Base-by-base conservation (phyloP, 2,113 vertebrate species). In the Athene noctua region DNA sequence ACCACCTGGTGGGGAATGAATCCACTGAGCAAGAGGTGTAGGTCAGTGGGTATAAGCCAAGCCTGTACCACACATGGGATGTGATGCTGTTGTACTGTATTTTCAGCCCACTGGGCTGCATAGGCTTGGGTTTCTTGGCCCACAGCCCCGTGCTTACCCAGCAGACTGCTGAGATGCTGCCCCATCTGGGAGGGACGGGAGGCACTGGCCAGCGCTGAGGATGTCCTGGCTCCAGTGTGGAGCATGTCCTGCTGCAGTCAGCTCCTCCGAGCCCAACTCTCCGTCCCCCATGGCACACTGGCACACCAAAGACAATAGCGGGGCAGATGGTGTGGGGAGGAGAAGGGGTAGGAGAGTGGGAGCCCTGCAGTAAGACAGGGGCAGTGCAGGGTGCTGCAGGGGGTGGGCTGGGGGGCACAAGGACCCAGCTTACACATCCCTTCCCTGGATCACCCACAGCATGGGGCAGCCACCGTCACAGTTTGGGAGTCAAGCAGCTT, bases 1-100 rank as follows among this genome's bases (percentile, higher is more conserved):
- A 30, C 51, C 1, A 2, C 2, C 1, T 1, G 0, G 15, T 17
- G n/a, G 47, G n/a, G 20, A 66, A 42, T 8, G 13, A 30, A 55
- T 16, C 30, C 17, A 21, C 34, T 55, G 72, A 72, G 72, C 22
- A 20, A 19, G 42, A 27, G 40, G 4, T 36, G 36, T 25, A 25
- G 20, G 54, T 55, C 73, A 27, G 52, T 5, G 30, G 26, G 40
- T 49, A 9, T 25, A 49, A 61, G 51, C 29, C 17, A 16, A 46
- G 32, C 38, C 74, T 16, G 36, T 23, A 23, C 13, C 20, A 27
- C 21, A 1, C 1, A 10, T 29, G 12, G 26, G 4, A 20, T 1
- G 9, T 13, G 63, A 26, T 15, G 34, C 13, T 17, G 17, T 8
- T 32, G 29, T 29, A 12, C 36, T 86, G 32, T 40, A 7, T 73